phyloP scores from a whole-genome alignment of 2,888 invertebrate species.

The Eupithecia pulchellata region DNA sequence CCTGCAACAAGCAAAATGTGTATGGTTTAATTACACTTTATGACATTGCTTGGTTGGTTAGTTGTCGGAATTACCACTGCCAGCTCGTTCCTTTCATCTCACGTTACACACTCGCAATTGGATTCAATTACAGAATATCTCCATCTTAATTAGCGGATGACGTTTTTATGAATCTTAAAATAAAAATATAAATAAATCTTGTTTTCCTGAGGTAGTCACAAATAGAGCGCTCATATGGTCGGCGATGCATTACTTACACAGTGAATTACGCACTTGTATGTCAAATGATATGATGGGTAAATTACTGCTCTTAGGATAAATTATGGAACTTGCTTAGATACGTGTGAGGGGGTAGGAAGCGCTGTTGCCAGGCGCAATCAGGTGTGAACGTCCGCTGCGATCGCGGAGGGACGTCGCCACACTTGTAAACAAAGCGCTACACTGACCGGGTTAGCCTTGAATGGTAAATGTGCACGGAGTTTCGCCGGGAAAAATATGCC shows the following conservation, averaged over 20 bases:
- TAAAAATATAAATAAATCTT: conserved; percentile 19
- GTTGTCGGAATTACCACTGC: neutral
- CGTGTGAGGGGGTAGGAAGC: conserved; percentile 44
- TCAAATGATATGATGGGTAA: conserved; percentile 33
- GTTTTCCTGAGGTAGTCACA: conserved; percentile 15
- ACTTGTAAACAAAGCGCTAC: conserved; percentile 78
- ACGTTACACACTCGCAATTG: conserved; percentile 36
- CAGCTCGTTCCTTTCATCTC: conserved; percentile 17
- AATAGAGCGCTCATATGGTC: conserved; percentile 11
- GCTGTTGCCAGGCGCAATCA: conserved; percentile 50
- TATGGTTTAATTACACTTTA: conserved; percentile 45
- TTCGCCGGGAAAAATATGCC: conserved; percentile 83
- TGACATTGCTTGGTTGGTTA: conserved; percentile 17
- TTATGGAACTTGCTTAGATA: conserved; percentile 20
- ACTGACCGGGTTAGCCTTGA: conserved; percentile 84
- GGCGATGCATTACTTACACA: neutral
- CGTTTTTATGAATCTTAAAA: conserved; percentile 43
- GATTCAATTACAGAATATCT: conserved; percentile 54
- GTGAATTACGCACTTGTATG: conserved; percentile 17
- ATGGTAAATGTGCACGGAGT: conserved; percentile 81
- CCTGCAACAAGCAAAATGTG: conserved; percentile 60
- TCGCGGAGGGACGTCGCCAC: conserved; percentile 56
- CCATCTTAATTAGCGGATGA: conserved; percentile 62
- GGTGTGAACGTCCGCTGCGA: conserved; percentile 55
- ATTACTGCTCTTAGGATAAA: conserved; percentile 36